phyloP scores from a whole-genome alignment of 1,140 invertebrate genomes.

The Orius insidiosus region DNA sequence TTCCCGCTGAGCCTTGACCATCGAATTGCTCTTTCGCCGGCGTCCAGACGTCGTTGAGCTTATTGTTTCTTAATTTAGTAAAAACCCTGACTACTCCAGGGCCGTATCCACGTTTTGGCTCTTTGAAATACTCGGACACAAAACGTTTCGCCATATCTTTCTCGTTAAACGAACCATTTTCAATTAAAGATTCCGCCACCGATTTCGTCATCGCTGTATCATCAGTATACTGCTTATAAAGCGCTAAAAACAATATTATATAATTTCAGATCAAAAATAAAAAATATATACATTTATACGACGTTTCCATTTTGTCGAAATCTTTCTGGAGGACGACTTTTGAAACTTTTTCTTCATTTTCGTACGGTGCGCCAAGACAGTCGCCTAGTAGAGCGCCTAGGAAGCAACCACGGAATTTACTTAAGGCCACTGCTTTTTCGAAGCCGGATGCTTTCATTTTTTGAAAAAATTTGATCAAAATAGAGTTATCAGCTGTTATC shows the following conservation, averaged over 20 bases:
- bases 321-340: slow-evolving; percentile 37
- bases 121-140: slow-evolving; percentile 42
- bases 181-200: slow-evolving; percentile 42
- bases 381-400: slow-evolving; percentile 52
- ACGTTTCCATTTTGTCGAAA: slow-evolving; percentile 39
- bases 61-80: slow-evolving; percentile 33
- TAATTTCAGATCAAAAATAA: neutral
- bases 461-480: neutral
- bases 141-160: slow-evolving; percentile 42
- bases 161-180: slow-evolving; percentile 35
- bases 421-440: slow-evolving; percentile 28
- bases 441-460: slow-evolving; percentile 16
- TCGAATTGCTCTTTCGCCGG: slow-evolving; percentile 53
- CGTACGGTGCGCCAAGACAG: slow-evolving; percentile 52
- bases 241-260: slow-evolving; percentile 27
- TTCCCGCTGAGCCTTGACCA: slow-evolving; percentile 56
- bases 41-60: slow-evolving; percentile 39
- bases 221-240: slow-evolving; percentile 48
- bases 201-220: slow-evolving; percentile 59
- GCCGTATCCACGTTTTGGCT: slow-evolving; percentile 51
- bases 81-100: slow-evolving; percentile 43
- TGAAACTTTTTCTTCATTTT: slow-evolving; percentile 35
- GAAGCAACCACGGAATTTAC: slow-evolving; percentile 47
- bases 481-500: too few species aligned
- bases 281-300: slow-evolving; percentile 17